Base-by-base conservation (phyloP, 2,888 invertebrate species). In the Sinodicranocentrus sp. region DNA sequence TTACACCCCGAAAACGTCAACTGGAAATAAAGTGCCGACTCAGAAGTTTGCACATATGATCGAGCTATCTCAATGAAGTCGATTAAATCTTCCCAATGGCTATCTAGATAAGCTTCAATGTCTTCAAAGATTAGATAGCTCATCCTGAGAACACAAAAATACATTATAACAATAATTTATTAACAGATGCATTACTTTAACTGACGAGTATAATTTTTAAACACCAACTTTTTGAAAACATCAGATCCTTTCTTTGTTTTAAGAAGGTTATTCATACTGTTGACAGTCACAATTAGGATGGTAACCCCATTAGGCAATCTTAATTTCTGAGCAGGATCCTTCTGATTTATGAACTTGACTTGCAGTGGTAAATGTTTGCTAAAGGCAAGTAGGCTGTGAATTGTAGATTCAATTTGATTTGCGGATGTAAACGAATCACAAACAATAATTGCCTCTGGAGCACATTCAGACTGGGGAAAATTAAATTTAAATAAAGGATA, bases 51-150 rank as follows among this genome's bases (percentile, higher is more conserved):
- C 10, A 33, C 3, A 33, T 33, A 6, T 33, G 3, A 10, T 33
- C 33, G 3, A 33, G 33, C 33, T 6, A 33, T 33, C 10, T 33
- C 5, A 33, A 33, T 33, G 33, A 33, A 33, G 33, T 33, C 33
- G 3, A 33, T 10, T 23, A 52, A 0, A 28, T 33, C 15, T 65
- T 65, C 33, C 19, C 48, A 25, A 0, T 2, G 44, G 10, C 57
- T 25, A 17, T 19, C 44, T 0, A 43, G 17, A 17, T 80, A 80
- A 5, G 28, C 10, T 8, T 80, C 79, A 13, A 80, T 8, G 17
- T 80, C 79, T 57, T 80, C 79, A 33, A 72, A 80, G 0, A 80
- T 28, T 1, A 80, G 19, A 33, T 54, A 80, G 21, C 28, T 17
- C 10, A 80, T 17, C 13, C 79, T 78, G 33, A 10, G n/a, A n/a